phyloP scores from a whole-genome alignment of 2,888 invertebrate species.

The Anoncus sp. region DNA sequence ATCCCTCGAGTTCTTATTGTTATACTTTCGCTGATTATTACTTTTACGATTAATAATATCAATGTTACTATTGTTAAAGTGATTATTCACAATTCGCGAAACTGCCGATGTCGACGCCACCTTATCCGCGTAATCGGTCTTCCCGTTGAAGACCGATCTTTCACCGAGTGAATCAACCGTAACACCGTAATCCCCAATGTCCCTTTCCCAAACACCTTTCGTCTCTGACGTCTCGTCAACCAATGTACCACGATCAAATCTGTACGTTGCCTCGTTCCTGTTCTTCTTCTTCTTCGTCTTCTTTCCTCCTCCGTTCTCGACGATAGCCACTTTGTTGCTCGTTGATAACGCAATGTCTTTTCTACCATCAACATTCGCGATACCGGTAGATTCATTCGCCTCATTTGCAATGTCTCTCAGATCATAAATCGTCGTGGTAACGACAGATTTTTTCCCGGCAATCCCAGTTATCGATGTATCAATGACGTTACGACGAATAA shows the following conservation, averaged over 20 bases:
- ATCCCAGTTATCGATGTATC: constrained; percentile 8
- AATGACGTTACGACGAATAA: constrained; percentile 12
- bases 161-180: constrained; percentile 9
- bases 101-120: too few species aligned
- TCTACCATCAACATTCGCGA: constrained; percentile 27
- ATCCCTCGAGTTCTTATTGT: constrained; percentile 35
- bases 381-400: constrained; percentile 48
- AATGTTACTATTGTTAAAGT: constrained; percentile 44
- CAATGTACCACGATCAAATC: constrained; percentile 9
- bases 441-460: constrained; percentile 27
- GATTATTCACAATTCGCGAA: constrained; percentile 40
- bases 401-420: constrained; percentile 11
- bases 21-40: constrained; percentile 51
- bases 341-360: constrained; percentile 40
- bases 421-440: constrained; percentile 25
- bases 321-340: constrained; percentile 42
- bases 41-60: constrained; percentile 33
- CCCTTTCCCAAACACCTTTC: constrained; percentile 10
- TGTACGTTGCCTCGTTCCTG: constrained; percentile 27
- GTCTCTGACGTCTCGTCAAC: neutral
- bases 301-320: constrained; percentile 46
- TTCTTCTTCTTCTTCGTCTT: constrained; percentile 54
- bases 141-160: constrained; percentile 5
- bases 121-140: constrained; percentile 31
- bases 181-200: constrained; percentile 52